These are phyloP conservation scores for Schizothorax lantsangensis DNA, from an alignment of 2,797 vertebrate species.

Conservation along the genomic window DNA sequence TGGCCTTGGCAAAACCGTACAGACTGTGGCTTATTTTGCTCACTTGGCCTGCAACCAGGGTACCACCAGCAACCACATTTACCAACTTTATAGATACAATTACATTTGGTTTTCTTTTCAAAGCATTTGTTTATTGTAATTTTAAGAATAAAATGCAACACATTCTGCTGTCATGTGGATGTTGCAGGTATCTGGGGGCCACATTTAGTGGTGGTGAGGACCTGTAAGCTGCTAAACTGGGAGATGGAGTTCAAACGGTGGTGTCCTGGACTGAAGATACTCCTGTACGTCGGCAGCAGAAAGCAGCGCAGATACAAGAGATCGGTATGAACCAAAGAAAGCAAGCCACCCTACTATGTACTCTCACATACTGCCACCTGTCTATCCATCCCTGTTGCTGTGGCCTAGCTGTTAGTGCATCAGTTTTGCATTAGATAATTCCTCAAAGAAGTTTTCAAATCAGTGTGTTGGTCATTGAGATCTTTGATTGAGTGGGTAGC, in stretches of 20 bases:
- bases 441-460: background rate
- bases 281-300: slow-evolving; percentile 91
- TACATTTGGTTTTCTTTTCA: background rate
- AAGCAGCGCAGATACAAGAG: slow-evolving; percentile 89
- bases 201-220: slow-evolving; percentile 93
- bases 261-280: slow-evolving; percentile 95
- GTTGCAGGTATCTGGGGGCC: slow-evolving; percentile 93
- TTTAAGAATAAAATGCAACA: background rate
- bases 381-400: background rate
- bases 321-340: slow-evolving; percentile 78
- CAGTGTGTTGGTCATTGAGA: background rate
- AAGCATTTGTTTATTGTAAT: background rate
- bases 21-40: slow-evolving; percentile 91
- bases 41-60: slow-evolving; percentile 90
- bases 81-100: background rate
- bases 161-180: background rate
- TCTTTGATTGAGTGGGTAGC: background rate
- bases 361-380: background rate
- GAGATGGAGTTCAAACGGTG: slow-evolving; percentile 97
- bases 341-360: background rate
- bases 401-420: background rate
- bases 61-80: slow-evolving; percentile 56
- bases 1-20: slow-evolving; percentile 91
- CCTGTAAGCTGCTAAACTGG: slow-evolving; percentile 93
- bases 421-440: background rate